These are phyloP conservation scores for Tetranychus truncatus DNA, from an alignment of 2,888 invertebrate genomes.

Conservation along the genomic window DNA sequence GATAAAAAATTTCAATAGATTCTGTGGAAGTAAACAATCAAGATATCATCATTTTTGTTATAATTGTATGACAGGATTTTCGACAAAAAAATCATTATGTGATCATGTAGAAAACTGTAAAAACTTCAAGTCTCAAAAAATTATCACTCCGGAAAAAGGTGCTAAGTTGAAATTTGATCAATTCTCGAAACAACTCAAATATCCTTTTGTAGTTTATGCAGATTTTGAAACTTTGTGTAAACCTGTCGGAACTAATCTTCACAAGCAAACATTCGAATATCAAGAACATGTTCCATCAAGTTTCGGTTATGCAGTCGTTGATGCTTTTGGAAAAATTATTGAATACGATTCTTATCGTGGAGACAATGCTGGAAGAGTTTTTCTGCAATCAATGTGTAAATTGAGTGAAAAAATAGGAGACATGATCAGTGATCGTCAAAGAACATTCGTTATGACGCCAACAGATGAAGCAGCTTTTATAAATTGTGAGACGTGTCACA, in stretches of 20 bases:
- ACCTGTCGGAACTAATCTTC: background rate
- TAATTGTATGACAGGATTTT: background rate
- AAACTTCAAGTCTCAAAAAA: background rate
- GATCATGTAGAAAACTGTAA: background rate
- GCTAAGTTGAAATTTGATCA: background rate
- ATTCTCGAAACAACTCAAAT: background rate
- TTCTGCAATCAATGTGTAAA: background rate
- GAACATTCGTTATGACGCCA: too few species aligned
- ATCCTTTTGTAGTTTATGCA: background rate
- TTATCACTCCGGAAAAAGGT: background rate
- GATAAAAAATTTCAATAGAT: background rate
- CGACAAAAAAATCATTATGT: too few species aligned
- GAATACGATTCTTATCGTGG: background rate
- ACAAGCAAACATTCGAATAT: background rate
- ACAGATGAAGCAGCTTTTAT: too few species aligned
- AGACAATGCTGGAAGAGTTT: background rate
- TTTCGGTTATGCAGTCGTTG: background rate
- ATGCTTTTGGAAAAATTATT: background rate
- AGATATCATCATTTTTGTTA: background rate
- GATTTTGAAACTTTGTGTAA: constrained; percentile 2
- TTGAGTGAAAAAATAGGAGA: too few species aligned
- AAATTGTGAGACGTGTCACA: background rate
- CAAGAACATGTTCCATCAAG: background rate
- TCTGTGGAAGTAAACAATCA: background rate
- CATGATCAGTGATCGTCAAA: too few species aligned